Base-by-base conservation (phyloP, 2,888 invertebrate species). In the Prenolepis imparis region DNA sequence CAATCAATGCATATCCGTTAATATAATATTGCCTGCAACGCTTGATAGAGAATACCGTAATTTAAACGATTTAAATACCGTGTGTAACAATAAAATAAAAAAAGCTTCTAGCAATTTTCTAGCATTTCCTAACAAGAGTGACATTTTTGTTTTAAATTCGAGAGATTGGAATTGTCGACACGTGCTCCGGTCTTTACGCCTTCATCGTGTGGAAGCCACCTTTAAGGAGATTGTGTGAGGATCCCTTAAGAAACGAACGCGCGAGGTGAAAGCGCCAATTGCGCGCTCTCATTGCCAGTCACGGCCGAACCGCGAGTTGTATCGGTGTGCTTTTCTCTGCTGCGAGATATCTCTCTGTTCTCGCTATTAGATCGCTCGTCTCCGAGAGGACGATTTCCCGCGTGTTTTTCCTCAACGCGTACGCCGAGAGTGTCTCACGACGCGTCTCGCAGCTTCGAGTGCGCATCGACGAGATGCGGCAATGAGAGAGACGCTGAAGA, bases 221-320 rank as follows among this genome's bases (percentile, higher is more conserved):
- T 80, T n/a, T 80, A 80, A 80, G 12, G 21, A 72, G 59, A 59
- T 44, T 12, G 78, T 80, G 78, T 80, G 78, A 80, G 59, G 12
- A 44, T 59, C 18, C 72, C 36, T 72, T 80, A 80, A 72, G 72
- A 72, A 72, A 72, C 24, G 28, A 83, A 36, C 83, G 59, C 75
- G 90, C 91, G 92, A 93, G 93, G 94, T 94, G 94, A 94, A 94
- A 94, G 93, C 94, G 92, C 91, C 91, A 92, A 91, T 92, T 91
- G 92, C 92, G 92, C 92, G 92, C 92, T 90, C 89, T 89, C 90
- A 88, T 90, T 91, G 90, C 91, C 93, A 94, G 94, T 94, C 94
- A 93, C 93, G 94, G 94, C 93, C 93, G 94, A 93, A 91, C 92
- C 94, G 92, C 91, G 91, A 89, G 88, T 82, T 82, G 87, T 67